Conservation (phyloP, 2,888 invertebrate genomes). For the Parapristionchus giblindavisi region DNA sequence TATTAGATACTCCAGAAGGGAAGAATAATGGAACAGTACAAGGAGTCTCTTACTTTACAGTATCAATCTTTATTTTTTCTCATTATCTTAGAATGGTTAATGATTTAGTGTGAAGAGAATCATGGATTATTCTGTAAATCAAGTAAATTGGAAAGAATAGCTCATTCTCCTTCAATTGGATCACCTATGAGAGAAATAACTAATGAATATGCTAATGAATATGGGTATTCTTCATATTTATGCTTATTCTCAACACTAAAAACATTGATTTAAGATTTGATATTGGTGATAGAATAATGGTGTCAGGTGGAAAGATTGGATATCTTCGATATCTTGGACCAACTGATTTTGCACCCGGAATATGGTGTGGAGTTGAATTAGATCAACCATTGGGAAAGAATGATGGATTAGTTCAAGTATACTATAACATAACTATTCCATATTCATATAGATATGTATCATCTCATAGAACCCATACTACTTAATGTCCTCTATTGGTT, state of each 20-base stretch:
- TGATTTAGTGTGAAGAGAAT: conserved; percentile 43
- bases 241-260: neutral
- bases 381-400: conserved; percentile 94
- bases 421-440: neutral
- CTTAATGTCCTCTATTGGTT: no score
- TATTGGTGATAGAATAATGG: conserved; percentile 60
- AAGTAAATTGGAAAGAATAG: conserved; percentile 43
- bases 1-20: conserved; percentile 89
- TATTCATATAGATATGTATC: no score
- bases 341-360: conserved; percentile 78
- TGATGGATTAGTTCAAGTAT: conserved; percentile 89
- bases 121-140: conserved; percentile 51
- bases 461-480: no score
- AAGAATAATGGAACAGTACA: conserved; percentile 96
- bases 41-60: conserved; percentile 81
- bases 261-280: conserved; percentile 52
- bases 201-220: conserved; percentile 41
- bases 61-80: neutral
- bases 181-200: conserved; percentile 34
- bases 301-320: conserved; percentile 69
- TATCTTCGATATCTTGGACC: conserved; percentile 71
- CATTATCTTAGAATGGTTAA: neutral
- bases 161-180: conserved; percentile 15
- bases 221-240: conserved; percentile 39
- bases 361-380: conserved; percentile 94